Evolutionary conservation across 2,797 vertebrate species (phyloP), one percentile per base, ranked within the genome.

Genomic region (Picus viridis): DNA sequence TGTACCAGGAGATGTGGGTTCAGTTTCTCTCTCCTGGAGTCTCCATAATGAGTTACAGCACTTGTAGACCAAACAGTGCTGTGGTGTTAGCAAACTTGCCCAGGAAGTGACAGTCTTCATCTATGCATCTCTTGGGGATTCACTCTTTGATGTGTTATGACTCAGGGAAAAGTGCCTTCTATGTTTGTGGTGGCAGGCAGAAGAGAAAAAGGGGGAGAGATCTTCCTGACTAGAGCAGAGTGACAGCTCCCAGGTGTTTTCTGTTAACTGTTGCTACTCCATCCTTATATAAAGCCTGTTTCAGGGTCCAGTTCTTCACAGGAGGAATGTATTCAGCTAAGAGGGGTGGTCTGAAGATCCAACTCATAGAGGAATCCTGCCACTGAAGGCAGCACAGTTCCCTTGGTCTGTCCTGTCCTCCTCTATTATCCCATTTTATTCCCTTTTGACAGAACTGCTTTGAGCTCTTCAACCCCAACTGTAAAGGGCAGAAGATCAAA

Each of bases 401-500:
- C 19, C 23, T 76, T 74, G 18, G 54, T 80, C 67, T n/a, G 53
- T 47, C 27, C 5, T 68, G 2, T 8, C 72, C 36, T 71, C 51
- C 8, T 6, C 29, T 69, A 49, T 23, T 69, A 45, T 18, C 83
- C 36, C 49, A 59, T 71, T 89, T 93, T 54, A 15, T 58, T 81
- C 59, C 34, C 43, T 88, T 84, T 54, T 68, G 57, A 73, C 96
- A 99, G 99, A 99, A 98, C 93, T 99, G 99, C 93, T 98, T 99
- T 97, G 99, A 99, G 94, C 98, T 99, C 90, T 99, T 98, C 97
- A 98, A 98, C 96, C 98, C 99, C 71, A 98, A 98, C 96, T 98
- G 98, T 93, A 98, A 98, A 70, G 99, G 99, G 29, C 98, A 99
- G 97, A 99, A 98, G 94, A 99, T 99, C 90, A 99, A 99, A 94